Base-by-base conservation (phyloP, 2,113 vertebrate species). In the Lepus americanus region DNA sequence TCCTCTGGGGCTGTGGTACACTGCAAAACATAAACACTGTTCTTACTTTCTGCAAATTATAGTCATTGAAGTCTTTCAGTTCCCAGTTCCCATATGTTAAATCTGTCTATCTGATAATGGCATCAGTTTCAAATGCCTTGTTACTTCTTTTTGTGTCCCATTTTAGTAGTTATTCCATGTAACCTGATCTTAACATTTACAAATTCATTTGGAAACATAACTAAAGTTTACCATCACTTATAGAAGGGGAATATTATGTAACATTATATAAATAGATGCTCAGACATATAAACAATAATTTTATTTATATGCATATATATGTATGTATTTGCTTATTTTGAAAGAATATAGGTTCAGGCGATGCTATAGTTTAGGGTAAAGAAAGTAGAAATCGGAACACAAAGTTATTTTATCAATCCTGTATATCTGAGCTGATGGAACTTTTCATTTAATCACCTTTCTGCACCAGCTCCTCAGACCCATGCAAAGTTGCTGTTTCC, bases 181-280 rank as follows among this genome's bases (percentile, higher is more conserved):
- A 49, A 85, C 49, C 23, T 93, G 63, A 92, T 77, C 33, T 55
- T 92, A 27, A 53, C 67, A 92, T 84, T 89, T 94, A 44, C n/a
- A 90, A 90, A 82, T 78, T 89, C 53, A 84, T 87, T 95, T 72
- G 80, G 96, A 92, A 90, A 53, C 89, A 33, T 44, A 83, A 83
- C 5, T 86, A 27, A 85, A 84, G 5, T 70, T 79, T 91, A 33
- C 29, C 27, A 84, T 53, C 20, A 73, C 84, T 89, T 90, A 27
- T 53, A 53, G 19, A 84, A 77, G 10, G 25, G 89, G 11, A 87
- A 63, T 92, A 87, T 93, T 55, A 94, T 88, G 73, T 90, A 8
- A 29, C 6, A 22, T 74, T 23, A 79, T 87, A 23, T 33, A 83
- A 49, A 72, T 7, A 44, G 59, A 67, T 73, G 9, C 25, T 79